Base-by-base conservation (phyloP, 1,140 invertebrate genomes). In the Epicauta chinensis region DNA sequence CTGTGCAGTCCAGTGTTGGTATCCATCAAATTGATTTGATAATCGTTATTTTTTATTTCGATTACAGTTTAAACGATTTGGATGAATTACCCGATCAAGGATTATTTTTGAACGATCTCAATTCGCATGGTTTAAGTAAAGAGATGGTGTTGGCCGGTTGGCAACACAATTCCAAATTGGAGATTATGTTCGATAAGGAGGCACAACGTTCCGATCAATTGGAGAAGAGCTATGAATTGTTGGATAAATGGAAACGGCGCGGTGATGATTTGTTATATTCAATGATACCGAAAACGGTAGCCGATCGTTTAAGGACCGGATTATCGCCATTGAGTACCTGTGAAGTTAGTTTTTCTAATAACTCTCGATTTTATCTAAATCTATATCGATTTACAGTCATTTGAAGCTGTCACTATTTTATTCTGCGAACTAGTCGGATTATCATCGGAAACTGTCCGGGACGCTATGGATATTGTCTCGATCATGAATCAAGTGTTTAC, bases 231-330 rank as follows among this genome's bases (percentile, higher is more conserved):
- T 77, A 86, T 60, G 75, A 79, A 35, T 70, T 89, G 6, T 70
- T 84, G 4, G 89, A 93, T 63, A 79, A 81, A 9, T 92, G 90
- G 84, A 93, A 92, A 70, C 82, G 84, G 44, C 80, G 84, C 56
- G 88, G 89, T 0, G 91, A 95, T 70, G 85, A 91, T 32, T 73
- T 96, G 1, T 71, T 96, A 0, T 96, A 95, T 67, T 93, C 92
- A 2, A 94, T 96, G 91, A 93, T 96, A 58, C 93, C 86, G 0
- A 78, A 81, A 60, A 80, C 80, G 12, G 84, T 90, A 3, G 87
- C 83, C 0, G 84, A 88, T 66, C 71, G 81, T 42, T 69, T 89
- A 2, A 67, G 83, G 41, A 70, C 75, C 0, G 90, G 90, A 5
- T 80, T 82, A 36, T 81, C 83, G 54, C 77, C 86, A 0, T 71